Conservation (phyloP, 2,888 invertebrate species). For the Anticlea derivata region DNA sequence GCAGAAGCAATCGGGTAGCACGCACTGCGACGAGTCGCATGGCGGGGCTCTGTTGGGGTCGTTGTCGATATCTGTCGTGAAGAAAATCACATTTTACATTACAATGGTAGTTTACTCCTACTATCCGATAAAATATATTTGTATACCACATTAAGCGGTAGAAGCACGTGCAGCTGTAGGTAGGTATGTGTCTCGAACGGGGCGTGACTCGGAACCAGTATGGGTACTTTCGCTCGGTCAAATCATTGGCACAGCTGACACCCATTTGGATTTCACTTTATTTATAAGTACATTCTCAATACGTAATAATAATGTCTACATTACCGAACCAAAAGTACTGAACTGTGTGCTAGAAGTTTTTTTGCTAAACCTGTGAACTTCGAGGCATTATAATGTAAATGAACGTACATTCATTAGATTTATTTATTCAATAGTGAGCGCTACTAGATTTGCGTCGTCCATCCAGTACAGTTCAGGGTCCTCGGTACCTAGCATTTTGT, state of each 20-base stretch:
- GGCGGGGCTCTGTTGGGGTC: conserved; percentile 96
- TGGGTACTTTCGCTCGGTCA: conserved; percentile 78
- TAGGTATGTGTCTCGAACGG: conserved; percentile 44
- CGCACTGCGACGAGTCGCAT: conserved; percentile 93
- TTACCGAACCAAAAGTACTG: neutral
- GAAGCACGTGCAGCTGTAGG: conserved; percentile 40
- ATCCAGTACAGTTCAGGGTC: conserved; percentile 41
- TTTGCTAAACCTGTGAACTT: neutral
- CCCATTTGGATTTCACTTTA: conserved; percentile 76
- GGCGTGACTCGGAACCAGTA: conserved; percentile 66
- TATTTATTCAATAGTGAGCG: neutral
- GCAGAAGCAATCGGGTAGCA: conserved; percentile 96
- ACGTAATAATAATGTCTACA: conserved; percentile 19
- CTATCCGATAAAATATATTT: conserved; percentile 2
- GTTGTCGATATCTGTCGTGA: conserved; percentile 92
- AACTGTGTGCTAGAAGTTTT: neutral
- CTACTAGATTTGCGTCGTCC: conserved; percentile 7
- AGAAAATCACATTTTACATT: conserved; percentile 11
- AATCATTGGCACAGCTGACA: conserved; percentile 62
- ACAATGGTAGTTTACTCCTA: too few species aligned
- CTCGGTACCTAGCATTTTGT: conserved; percentile 48
- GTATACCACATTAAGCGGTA: conserved; percentile 37
- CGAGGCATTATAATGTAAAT: too few species aligned
- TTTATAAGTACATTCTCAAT: conserved; percentile 24
- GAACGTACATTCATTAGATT: too few species aligned